Percentiles rank a stretch among this genome's conserved stretches.
phyloP scores from a whole-genome alignment of 1,140 invertebrate genomes.

The Matsumurasca onukii region DNA sequence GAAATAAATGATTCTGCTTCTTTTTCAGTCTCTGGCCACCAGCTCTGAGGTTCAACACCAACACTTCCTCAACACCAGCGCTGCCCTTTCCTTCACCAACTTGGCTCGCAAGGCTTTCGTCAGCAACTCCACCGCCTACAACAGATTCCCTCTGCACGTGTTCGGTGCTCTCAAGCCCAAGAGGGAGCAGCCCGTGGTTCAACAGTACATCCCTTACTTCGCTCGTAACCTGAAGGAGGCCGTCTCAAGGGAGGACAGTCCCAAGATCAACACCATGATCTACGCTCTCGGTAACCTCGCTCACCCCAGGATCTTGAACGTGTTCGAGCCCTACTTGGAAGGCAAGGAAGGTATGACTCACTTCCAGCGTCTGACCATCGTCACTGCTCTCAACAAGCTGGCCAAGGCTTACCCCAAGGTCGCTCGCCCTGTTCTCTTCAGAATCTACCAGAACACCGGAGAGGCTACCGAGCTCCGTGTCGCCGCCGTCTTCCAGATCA shows the following conservation, averaged over 20 bases:
- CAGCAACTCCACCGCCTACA: slow-evolving; percentile 55
- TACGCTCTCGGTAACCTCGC: slow-evolving; percentile 62
- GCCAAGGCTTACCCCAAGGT: slow-evolving; percentile 51
- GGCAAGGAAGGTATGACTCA: slow-evolving; percentile 53
- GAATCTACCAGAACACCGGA: slow-evolving; percentile 62
- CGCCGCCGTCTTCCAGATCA: slow-evolving; percentile 58
- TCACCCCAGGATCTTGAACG: slow-evolving; percentile 57
- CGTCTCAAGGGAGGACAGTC: slow-evolving; percentile 51
- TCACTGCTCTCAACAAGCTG: slow-evolving; percentile 56
- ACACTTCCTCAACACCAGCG: slow-evolving; percentile 51
- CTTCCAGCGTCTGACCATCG: slow-evolving; percentile 62
- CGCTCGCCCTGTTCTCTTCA: slow-evolving; percentile 59
- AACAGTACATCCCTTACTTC: slow-evolving; percentile 60
- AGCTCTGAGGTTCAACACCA: slow-evolving; percentile 52
- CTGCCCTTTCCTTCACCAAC: slow-evolving; percentile 56
- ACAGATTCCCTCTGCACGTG: slow-evolving; percentile 60
- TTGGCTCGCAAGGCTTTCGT: slow-evolving; percentile 60
- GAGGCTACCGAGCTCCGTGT: slow-evolving; percentile 63
- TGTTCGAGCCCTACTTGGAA: slow-evolving; percentile 67
- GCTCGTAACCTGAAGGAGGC: slow-evolving; percentile 53
- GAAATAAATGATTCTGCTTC: too few species aligned
- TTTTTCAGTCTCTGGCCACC: slow-evolving; percentile 50
- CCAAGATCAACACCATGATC: slow-evolving; percentile 59
- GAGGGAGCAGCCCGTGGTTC: slow-evolving; percentile 50
- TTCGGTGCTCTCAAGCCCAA: slow-evolving; percentile 56